Conservation (phyloP, 92 coral and sea anemone genomes). For the Scolanthus callimorphus region DNA sequence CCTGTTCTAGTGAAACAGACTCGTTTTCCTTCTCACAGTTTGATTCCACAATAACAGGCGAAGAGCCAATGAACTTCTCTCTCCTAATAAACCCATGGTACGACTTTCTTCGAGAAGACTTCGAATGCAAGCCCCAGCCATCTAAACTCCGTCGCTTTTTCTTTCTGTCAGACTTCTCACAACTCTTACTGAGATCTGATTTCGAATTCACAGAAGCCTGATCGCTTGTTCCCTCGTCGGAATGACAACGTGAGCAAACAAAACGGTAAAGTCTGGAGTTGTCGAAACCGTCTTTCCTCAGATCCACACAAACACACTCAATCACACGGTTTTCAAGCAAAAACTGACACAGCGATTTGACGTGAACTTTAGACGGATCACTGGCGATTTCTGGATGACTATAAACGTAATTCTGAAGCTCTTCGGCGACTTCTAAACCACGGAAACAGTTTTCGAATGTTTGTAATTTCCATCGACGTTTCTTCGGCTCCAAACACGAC, state of each 20-base stretch:
- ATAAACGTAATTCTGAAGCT: conserved; percentile 66
- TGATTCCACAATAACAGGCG: neutral
- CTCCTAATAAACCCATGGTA: conserved; percentile 19
- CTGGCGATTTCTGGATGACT: conserved; percentile 81
- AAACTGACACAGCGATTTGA: conserved; percentile 82
- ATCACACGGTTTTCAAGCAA: conserved; percentile 77
- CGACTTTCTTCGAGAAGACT: conserved; percentile 36
- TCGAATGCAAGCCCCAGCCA: conserved; percentile 16
- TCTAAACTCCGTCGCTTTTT: conserved; percentile 30
- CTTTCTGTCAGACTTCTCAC: conserved; percentile 23
- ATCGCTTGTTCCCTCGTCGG: conserved; percentile 1
- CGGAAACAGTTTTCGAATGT: conserved; percentile 84
- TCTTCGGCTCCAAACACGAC: conserved; percentile 64
- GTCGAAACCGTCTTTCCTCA: conserved; percentile 40
- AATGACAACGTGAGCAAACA: conserved; percentile 15
- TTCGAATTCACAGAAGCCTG: conserved; percentile 11
- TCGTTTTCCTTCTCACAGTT: neutral
- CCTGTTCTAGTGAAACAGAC: no score
- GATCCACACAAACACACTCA: conserved; percentile 51
- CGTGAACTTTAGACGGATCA: conserved; percentile 77
- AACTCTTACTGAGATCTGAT: conserved; percentile 5
- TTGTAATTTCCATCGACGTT: conserved; percentile 92
- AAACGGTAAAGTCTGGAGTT: conserved; percentile 60
- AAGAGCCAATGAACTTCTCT: neutral
- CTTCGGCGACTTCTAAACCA: conserved; percentile 78